Evolutionary conservation across 2,888 invertebrate species (phyloP), one percentile per base, ranked within the genome.

Genomic region (Caenorhabditis imperialis): DNA sequence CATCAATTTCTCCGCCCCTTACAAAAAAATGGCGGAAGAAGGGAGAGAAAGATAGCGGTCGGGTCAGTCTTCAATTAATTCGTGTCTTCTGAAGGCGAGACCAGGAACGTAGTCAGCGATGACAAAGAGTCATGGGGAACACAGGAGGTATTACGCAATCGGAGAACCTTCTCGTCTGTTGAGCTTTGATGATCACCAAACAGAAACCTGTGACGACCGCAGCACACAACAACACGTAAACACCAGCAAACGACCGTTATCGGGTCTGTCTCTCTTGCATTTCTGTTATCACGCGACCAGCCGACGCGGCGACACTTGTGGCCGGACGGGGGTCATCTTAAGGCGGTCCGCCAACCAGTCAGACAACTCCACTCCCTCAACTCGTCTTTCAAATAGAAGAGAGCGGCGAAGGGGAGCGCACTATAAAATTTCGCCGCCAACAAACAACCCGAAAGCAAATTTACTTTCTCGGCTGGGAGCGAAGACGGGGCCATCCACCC

Each of bases 361-460:
- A 51, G 23, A 18, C 23, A 5, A 50, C 48, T 33, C 48, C 27
- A 30, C 30, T 37, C 30, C n/a, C 33, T 48, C 33, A 12, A 33
- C 35, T 50, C 50, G 25, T 51, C 51, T 38, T 51, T 51, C 51
- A 51, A 51, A 51, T 50, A 50, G 50, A 37, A 50, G 50, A 37
- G 33, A n/a, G 48, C 14, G 18, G 33, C 5, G 50, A 18, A 18
- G 37, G 23, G 51, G 23, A 38, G 38, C 38, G 51, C 51, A 51
- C 51, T 51, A 51, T 51, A 51, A 51, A 51, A 38, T 51, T 51
- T 51, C 45, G 22, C 27, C 37, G 25, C 45, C 33, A 53, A 55
- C 65, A 65, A 65, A 65, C 55, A 65, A 65, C 65, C 44, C 65
- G 51, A 67, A 67, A 67, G 67, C 67, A 67, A 67, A 57, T 67